Conservation (phyloP, 2,888 invertebrate species). For the Oxystoma pomonae region DNA sequence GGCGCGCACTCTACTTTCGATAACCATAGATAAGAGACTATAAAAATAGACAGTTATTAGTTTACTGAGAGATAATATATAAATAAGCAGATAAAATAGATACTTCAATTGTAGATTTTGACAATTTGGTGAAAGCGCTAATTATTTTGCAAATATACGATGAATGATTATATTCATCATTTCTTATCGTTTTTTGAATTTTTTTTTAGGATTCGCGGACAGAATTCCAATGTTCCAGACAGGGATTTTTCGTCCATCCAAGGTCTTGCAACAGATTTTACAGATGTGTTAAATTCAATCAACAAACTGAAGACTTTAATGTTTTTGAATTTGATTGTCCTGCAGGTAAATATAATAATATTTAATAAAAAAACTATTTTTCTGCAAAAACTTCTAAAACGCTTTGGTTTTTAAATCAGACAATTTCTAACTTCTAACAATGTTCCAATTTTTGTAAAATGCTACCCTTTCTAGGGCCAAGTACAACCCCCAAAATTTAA, state of each 20-base stretch:
- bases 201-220: conserved; percentile 61
- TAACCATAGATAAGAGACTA: not conserved
- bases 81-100: not conserved
- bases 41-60: not conserved
- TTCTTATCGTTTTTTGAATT: not conserved
- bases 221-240: conserved; percentile 69
- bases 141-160: no score
- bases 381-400: no score
- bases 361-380: no score
- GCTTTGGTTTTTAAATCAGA: no score
- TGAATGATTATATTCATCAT: no score
- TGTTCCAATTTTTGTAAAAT: no score
- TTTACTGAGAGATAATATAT: not conserved
- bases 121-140: no score
- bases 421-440: no score
- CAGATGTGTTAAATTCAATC: conserved; percentile 77
- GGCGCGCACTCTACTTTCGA: not conserved
- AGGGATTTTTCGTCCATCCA: conserved; percentile 76
- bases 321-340: conserved; percentile 82
- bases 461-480: no score
- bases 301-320: conserved; percentile 67
- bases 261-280: conserved; percentile 74
- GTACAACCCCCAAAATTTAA: no score
- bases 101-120: no score
- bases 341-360: conserved; percentile 37